Base-by-base conservation (phyloP, 37 sponge, comb jelly and placozoan genomes). In the Hexactinellida sp. region DNA sequence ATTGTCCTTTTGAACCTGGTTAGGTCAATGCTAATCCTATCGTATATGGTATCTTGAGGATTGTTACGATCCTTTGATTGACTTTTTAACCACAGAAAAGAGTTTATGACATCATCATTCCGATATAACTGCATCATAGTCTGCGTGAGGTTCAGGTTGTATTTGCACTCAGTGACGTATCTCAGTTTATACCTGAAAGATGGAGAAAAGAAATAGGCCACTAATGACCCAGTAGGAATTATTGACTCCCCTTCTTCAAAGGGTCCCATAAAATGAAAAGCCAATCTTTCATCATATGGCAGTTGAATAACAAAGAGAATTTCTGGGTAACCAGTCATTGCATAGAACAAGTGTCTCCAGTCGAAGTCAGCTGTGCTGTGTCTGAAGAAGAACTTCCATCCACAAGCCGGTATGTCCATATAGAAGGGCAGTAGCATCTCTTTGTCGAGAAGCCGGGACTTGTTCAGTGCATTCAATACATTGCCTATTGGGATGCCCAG, bases 381-480 rank as follows among this genome's bases (percentile, higher is more conserved):
- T 16, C 63, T 37, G 38, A 90, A 84, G 83, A 89, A 90, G 47
- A 88, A 90, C 24, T 52, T 38, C 94, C 94, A 93, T 1, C 87
- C 87, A 38, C 87, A 85, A 39, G 89, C 89, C 16, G 89, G 89
- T 23, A 30, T 36, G 86, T 91, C 39, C 21, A 93, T 83, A 54
- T 37, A 83, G 54, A 93, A 91, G 21, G 86, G 71, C 28, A 5
- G 36, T 36, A 89, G 54, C 88, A 91, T 88, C 0, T 55, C 76
- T 82, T 54, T 82, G 16, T 88, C n/a, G 34, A 93, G 88, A 28
- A 93, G 71, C 30, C 83, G 36, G 0, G 94, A 93, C 36, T 84
- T 86, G 52, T 91, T 91, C 55, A 93, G 82, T 54, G 90, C 91
- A 90, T 93, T 93, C 37, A 85, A 86, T 23, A 93, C 90, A 36